A percentile compares a stretch with the other conserved stretches of the same genome.
Evolutionary conservation across 2,888 invertebrate genomes (phyloP).

Genomic region (Acleris sparsana): DNA sequence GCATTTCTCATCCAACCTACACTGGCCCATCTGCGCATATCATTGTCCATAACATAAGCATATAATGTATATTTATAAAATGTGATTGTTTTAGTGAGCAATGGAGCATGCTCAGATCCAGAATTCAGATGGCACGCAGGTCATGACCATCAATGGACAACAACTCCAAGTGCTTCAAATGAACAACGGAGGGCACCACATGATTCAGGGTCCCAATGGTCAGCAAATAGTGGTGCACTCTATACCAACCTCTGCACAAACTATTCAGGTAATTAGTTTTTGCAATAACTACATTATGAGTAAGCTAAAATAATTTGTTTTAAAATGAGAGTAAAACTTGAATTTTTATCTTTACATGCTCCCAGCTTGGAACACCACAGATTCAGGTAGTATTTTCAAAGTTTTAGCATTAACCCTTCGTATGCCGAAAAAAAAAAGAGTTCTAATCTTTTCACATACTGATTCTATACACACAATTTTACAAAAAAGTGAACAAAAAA

Average conservation of each 20-base stretch:
- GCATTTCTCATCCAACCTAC: no score
- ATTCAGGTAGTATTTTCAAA: constrained; percentile 72
- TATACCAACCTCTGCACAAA: constrained; percentile 83
- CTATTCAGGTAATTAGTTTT: constrained; percentile 80
- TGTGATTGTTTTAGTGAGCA: constrained; percentile 42
- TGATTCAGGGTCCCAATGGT: constrained; percentile 86
- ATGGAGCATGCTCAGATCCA: constrained; percentile 85
- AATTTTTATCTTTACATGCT: constrained; percentile 54
- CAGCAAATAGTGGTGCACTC: constrained; percentile 89
- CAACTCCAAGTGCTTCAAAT: constrained; percentile 85
- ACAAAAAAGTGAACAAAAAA: no score
- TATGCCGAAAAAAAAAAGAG: no score
- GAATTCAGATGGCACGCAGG: constrained; percentile 85
- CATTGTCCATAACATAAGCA: no score
- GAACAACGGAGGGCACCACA: constrained; percentile 77
- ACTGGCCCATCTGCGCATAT: no score
- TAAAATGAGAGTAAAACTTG: neutral
- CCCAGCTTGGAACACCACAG: constrained; percentile 71
- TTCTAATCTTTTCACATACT: no score
- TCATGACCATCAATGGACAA: constrained; percentile 85
- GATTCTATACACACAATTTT: no score
- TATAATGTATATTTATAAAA: no score
- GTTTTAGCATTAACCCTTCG: neutral
- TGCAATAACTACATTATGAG: no score
- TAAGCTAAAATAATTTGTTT: no score